Evolutionary conservation across 1,140 invertebrate genomes (phyloP), one percentile per base, ranked within the genome.

Genomic region (Caenorhabditis briggsae): DNA sequence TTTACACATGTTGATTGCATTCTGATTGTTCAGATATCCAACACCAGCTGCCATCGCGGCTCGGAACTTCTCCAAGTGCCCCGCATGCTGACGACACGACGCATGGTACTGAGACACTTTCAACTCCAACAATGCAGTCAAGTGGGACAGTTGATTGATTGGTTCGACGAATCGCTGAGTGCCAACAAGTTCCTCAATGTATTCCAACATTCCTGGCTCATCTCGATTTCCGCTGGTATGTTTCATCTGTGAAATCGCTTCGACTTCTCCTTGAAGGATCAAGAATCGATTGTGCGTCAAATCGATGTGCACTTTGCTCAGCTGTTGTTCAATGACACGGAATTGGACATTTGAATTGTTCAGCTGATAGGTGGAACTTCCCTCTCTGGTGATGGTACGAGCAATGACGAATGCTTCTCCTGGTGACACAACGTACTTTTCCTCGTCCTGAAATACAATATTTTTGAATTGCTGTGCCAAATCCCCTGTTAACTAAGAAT

Each of bases 221-320:
- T 84, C 83, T 20, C 82, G 83, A 48, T 86, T 94, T 90, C 96
- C 96, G 0, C 94, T 96, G 93, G 98, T 99, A 0, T 97, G 96
- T 92, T 98, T 99, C 97, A 99, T 99, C 95, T 98, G 95, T 5
- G 98, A 95, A 90, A 99, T 99, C 92, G 98, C 97, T 93, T 99
- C 98, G 2, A 99, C 98, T 94, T 99, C 98, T 70, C 98, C 98
- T 94, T 99, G 97, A 20, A 99, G 94, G 92, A 99, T 99, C 7
- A 99, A 94, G 93, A 99, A 99, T 74, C 98, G 94, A 93, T 99
- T 99, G 92, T 99, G 96, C 91, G 97, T 96, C 86, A 99, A 94
- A 94, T 99, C 98, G 89, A 99, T 96, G 18, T 96, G 96, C 93
- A 96, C 95, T 2, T 94, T 94, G 88, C 95, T 94, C 0, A 99